Base-by-base conservation (phyloP, 2,113 vertebrate genomes). In the Platichthys flesus region DNA sequence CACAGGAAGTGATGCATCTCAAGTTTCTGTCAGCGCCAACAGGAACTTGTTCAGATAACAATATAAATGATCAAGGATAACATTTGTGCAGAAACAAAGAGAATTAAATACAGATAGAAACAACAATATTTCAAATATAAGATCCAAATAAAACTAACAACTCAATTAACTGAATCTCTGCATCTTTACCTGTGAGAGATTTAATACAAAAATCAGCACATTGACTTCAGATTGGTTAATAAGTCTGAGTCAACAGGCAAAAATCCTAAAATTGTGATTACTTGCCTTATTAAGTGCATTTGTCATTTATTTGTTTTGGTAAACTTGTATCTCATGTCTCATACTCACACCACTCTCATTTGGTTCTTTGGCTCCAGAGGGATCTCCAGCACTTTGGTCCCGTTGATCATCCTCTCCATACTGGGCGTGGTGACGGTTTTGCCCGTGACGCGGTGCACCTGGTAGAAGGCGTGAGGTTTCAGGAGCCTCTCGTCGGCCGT, bases 401-500 rank as follows among this genome's bases (percentile, higher is more conserved):
- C 96, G 9, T 93, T 94, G 12, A 96, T 85, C 2, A 96, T 94
- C 88, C 96, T 97, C 93, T 99, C 97, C 9, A 95, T 93, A 91
- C 97, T 98, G 89, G 94, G 96, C 31, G 98, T 99, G 85, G 96
- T 97, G 77, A 99, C 97, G 0, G 98, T 98, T 52, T 99, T 99
- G 18, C 98, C 98, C 0, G 97, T 98, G 90, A 99, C 97, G 60
- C 97, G 96, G 76, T 99, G 98, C 42, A 98, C 98, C 91, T 99
- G 98, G 91, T 99, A 99, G 93, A 99, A 99, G 58, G 98, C 96
- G 0, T 99, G 98, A 0, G 98, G 98, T 69, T 97, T 97, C 12
- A 99, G 95, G 64, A 97, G 92, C 23, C 96, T 90, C 89, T 99
- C 98, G 0, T 99, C 98, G 0, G 98, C 96, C 0, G 98, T 99